phyloP scores from a whole-genome alignment of 2,888 invertebrate species.

The Cryptops parisi region DNA sequence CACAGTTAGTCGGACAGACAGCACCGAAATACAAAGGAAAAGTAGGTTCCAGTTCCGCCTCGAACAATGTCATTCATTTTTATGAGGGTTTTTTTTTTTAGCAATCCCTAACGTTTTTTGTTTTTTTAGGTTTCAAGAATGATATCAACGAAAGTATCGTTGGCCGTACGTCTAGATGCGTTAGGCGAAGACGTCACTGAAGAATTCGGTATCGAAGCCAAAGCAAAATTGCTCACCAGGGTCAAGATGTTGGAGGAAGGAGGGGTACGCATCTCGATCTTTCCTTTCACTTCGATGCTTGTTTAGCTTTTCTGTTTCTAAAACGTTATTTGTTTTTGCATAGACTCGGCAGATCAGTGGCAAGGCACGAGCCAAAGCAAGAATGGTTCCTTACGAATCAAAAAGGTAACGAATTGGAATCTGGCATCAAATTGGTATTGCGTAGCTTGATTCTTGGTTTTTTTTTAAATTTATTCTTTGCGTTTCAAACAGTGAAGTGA shows the following conservation, averaged over 20 bases:
- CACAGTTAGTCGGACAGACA: slow-evolving; percentile 78
- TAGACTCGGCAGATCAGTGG: neutral
- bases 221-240: slow-evolving; percentile 69
- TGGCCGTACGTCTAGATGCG: slow-evolving; percentile 89
- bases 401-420: too few species aligned
- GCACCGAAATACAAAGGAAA: slow-evolving; percentile 81
- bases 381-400: neutral
- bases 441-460: too few species aligned
- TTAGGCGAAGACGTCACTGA: slow-evolving; percentile 72
- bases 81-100: too few species aligned
- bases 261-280: slow-evolving; percentile 49
- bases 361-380: neutral
- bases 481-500: neutral
- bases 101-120: neutral
- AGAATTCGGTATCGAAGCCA: slow-evolving; percentile 76
- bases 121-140: slow-evolving; percentile 55
- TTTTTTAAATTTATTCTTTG: too few species aligned
- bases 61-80: too few species aligned
- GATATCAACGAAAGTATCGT: slow-evolving; percentile 87
- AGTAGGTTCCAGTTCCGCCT: slow-evolving; percentile 18
- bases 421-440: too few species aligned
- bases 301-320: neutral
- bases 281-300: too few species aligned
- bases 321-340: too few species aligned
- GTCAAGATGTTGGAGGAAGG: slow-evolving; percentile 63